Evolutionary conservation across 2,888 invertebrate species (phyloP), one percentile per base, ranked within the genome.

Genomic region (Drosophila buzzatii): DNA sequence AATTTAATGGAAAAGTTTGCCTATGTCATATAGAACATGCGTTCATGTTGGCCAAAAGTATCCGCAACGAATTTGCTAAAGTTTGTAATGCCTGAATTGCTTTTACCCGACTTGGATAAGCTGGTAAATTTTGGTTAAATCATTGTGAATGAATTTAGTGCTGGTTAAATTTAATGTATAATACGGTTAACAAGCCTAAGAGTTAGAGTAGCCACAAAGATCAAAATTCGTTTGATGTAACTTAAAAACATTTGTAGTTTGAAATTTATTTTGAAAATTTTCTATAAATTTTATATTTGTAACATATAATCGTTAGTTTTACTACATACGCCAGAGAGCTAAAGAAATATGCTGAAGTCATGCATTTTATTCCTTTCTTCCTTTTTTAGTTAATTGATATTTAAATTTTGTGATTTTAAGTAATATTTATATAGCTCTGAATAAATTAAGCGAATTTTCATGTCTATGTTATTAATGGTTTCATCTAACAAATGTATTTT

Each of bases 1-100:
- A 80, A 80, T 82, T 76, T 67, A 81, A 78, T 75, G 68, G 64
- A 60, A 67, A 82, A 82, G 80, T 72, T 82, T 70, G 60, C 60
- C 64, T 67, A 69, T 80, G 82, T 65, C 79, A 56, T 67, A 79
- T 60, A 79, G 65, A 72, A 68, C 64, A 68, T 65, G 55, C 74
- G 78, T 74, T 77, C 66, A 57, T 53, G 37, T 60, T 52, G 60
- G 49, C 39, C 47, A 61, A 37, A 49, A 70, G 53, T 56, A 72
- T 33, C 62, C 35, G 52, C 53, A 52, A 58, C 60, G 67, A 65
- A 71, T 77, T 64, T 52, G 63, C 56, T 31, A 63, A 70, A 80
- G 63, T 67, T 78, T 70, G 42, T 47, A 66, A 73, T 63, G 65
- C 53, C 65, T 71, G 51, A 67, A 66, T 66, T 70, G 64, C 68